Evolutionary conservation across 2,113 vertebrate species (phyloP), one percentile per base, ranked within the genome.

Genomic region (Oxyura jamaicensis): DNA sequence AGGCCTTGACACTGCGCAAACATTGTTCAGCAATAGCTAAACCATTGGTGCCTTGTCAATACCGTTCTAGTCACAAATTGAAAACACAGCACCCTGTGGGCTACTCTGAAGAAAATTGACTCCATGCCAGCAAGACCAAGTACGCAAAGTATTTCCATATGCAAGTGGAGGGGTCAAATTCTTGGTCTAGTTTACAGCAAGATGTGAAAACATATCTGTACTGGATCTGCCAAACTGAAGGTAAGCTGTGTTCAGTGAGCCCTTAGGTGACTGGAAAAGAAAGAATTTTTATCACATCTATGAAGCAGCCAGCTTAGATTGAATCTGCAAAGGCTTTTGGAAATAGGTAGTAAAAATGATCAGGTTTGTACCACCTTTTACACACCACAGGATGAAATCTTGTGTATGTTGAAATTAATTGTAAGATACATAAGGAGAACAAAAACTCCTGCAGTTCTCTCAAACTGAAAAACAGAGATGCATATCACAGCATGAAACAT

Each of bases 21-120:
- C 33, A 26, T 56, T 71, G 12, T n/a, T 85, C 65, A n/a, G 36
- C 46, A 65, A 42, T 20, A 82, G 62, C 39, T 56, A 23, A 84
- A 94, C 19, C 19, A 48, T 4, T 0, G 2, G 0, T 5, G 9
- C 59, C 13, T 83, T 90, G 65, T 53, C 82, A 66, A 28, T 3
- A 6, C 33, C 56, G 20, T 2, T 89, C 42, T 72, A 56, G 62
- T 29, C 20, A 60, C 42, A 72, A 23, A 82, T 26, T 2, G 18
- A 48, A 72, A 87, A 36, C 26, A 10, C 0, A 3, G 39, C 42
- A 13, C 53, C 55, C 1, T 29, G 39, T 10, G 58, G 35, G 41
- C 73, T 86, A 55, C 58, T 79, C 4, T 20, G 71, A 83, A 79
- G 58, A 85, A 79, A 78, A 69, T 28, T 29, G 91, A 82, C 60